Conservation (phyloP, 2,888 invertebrate genomes). For the Mongoloraphidia duomilia region DNA sequence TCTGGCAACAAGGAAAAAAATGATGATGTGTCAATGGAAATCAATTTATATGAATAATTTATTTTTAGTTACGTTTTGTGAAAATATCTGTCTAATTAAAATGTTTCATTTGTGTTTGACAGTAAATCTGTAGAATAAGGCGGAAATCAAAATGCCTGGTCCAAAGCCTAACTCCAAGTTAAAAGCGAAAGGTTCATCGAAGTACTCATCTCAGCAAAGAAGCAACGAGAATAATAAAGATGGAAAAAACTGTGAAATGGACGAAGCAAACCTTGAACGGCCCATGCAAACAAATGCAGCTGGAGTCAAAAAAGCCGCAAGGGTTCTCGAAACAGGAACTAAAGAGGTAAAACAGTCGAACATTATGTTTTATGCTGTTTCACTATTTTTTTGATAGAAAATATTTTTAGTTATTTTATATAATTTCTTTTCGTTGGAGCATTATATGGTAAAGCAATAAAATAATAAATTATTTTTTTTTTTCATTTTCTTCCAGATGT, state of each 20-base stretch:
- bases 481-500: slow-evolving; percentile 40
- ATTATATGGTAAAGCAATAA: slow-evolving; percentile 15
- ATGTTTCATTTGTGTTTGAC: too few relatives aligned
- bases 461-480: slow-evolving; percentile 6
- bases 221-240: slow-evolving; percentile 4
- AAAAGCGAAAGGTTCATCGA: neutral
- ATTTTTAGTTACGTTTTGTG: too few relatives aligned
- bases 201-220: neutral
- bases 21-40: too few relatives aligned
- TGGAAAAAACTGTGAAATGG: slow-evolving; percentile 17
- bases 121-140: neutral
- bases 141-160: slow-evolving; percentile 1
- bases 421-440: too few relatives aligned
- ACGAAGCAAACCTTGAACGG: slow-evolving; percentile 35
- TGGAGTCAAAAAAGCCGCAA: slow-evolving; percentile 54
- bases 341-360: slow-evolving; percentile 42
- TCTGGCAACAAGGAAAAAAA: too few relatives aligned
- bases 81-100: too few relatives aligned
- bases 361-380: too few relatives aligned
- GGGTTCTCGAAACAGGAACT: slow-evolving; percentile 59
- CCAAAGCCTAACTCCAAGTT: slow-evolving; percentile 1
- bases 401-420: too few relatives aligned
- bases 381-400: too few relatives aligned
- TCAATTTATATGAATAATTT: too few relatives aligned
- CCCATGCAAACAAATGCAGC: slow-evolving; percentile 55